These are phyloP conservation scores for Diacarnus erythraeanus DNA, from an alignment of 37 sponge, comb jelly and placozoan genomes.

Conservation along the genomic window DNA sequence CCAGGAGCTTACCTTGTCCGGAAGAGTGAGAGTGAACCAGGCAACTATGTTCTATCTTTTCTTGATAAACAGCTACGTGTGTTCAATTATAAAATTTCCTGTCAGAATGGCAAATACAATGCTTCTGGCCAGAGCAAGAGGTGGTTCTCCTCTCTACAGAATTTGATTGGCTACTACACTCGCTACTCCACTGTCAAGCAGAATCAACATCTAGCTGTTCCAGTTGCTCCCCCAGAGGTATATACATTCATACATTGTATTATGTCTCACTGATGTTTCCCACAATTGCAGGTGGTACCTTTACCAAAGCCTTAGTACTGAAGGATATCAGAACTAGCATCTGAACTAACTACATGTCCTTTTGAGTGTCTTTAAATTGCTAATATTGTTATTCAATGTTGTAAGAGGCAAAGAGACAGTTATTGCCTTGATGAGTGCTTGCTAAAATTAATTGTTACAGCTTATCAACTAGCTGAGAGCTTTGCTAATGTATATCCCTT, in stretches of 20 bases:
- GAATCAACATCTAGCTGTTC: conserved; percentile 17
- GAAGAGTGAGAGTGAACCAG: conserved; percentile 55
- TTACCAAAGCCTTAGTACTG: no score
- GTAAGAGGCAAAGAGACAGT: no score
- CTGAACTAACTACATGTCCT: no score
- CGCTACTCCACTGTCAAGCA: conserved; percentile 46
- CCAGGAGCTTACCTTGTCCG: conserved; percentile 78
- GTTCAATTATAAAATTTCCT: conserved; percentile 73
- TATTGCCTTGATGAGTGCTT: no score
- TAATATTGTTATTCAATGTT: no score
- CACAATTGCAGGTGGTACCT: neutral
- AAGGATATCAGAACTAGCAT: no score
- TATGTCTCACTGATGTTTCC: neutral
- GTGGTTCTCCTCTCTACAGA: conserved; percentile 72
- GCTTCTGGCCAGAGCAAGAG: conserved; percentile 47
- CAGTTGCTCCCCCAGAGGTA: conserved; percentile 21
- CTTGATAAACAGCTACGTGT: conserved; percentile 39
- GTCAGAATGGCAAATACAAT: conserved; percentile 75
- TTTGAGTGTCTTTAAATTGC: no score
- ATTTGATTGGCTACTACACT: conserved; percentile 79
- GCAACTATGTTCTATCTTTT: conserved; percentile 68
- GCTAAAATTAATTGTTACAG: no score
- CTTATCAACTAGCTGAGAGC: no score
- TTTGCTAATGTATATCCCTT: no score
- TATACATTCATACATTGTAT: no score